Conservation (phyloP, 2,113 vertebrate species). For the Cheirogaleus medius region DNA sequence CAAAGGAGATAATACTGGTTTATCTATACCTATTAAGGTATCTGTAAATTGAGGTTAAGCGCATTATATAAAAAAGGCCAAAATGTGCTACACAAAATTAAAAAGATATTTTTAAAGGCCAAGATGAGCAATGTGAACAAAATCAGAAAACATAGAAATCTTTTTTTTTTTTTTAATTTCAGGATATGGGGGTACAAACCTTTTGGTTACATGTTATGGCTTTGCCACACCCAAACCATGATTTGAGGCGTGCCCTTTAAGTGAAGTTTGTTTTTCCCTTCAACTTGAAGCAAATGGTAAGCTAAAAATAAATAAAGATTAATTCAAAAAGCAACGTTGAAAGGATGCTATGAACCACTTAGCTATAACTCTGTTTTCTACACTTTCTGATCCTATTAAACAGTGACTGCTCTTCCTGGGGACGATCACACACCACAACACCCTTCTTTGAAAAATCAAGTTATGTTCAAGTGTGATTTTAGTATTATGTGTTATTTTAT, state of each 20-base stretch:
- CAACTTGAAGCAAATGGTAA: not conserved
- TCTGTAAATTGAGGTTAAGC: not conserved
- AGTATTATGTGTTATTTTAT: not conserved
- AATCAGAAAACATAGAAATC: not conserved
- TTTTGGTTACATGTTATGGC: too few species aligned
- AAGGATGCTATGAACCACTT: not conserved
- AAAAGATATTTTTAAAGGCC: not conserved
- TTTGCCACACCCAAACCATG: too few species aligned
- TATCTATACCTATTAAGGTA: constrained; percentile 5
- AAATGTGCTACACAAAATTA: not conserved
- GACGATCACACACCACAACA: not conserved
- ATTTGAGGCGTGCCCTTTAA: not conserved
- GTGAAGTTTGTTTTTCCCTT: not conserved
- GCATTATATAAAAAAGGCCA: not conserved
- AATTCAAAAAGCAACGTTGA: constrained; percentile 1
- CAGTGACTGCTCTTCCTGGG: not conserved
- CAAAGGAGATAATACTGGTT: constrained; percentile 4
- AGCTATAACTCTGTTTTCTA: not conserved
- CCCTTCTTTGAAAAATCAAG: not conserved
- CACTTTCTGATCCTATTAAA: not conserved
- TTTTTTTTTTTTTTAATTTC: not conserved
- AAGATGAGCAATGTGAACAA: not conserved
- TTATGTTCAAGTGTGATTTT: not conserved
- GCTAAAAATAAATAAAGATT: not conserved
- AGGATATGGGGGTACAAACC: too few species aligned